Base-by-base conservation (phyloP, 2,888 invertebrate genomes). In the Orchesellides sinensis region DNA sequence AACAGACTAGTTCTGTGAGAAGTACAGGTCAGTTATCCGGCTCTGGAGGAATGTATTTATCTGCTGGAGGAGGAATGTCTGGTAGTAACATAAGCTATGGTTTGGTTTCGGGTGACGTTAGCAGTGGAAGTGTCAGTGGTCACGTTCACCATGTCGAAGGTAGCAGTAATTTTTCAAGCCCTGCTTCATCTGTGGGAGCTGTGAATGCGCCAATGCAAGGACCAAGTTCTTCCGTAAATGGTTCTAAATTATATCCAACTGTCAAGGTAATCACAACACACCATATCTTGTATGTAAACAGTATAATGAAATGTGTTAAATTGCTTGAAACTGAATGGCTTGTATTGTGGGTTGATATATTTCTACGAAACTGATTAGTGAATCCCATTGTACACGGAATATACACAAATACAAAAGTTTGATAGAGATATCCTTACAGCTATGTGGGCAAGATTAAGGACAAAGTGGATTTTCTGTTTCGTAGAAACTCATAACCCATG, bases 181-280 rank as follows among this genome's bases (percentile, higher is more conserved):
- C 52, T 17, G 59, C 63, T 69, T 23, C 61, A 49, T 69, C 69
- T 21, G n/a, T 6, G 23, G n/a, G 61, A 12, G 21, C 35, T 32
- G n/a, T 8, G 23, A 17, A 59, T 1, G 21, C 21, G 23, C 19
- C 54, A 25, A 23, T 27, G 35, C 73, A 63, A 65, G 54, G 35
- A 49, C 14, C 61, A 8, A 29, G 63, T 49, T 40, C 61, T 12
- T 65, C 70, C 49, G 47, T 29, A 12, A 86, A 83, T 82, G 82
- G 84, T 27, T 72, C 80, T 10, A 86, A 86, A 83, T 25, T 83
- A 1, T 86, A 85, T 32, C 86, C 86, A 29, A 85, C 84, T 73
- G 85, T 86, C 27, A 86, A 86, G 83, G 86, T 86, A 65, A 82
- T 61, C 54, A 25, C 4, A n/a, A 27, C n/a, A n/a, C n/a, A n/a